Evolutionary conservation across 2,113 vertebrate genomes (phyloP).

Genomic region (Natator depressus): DNA sequence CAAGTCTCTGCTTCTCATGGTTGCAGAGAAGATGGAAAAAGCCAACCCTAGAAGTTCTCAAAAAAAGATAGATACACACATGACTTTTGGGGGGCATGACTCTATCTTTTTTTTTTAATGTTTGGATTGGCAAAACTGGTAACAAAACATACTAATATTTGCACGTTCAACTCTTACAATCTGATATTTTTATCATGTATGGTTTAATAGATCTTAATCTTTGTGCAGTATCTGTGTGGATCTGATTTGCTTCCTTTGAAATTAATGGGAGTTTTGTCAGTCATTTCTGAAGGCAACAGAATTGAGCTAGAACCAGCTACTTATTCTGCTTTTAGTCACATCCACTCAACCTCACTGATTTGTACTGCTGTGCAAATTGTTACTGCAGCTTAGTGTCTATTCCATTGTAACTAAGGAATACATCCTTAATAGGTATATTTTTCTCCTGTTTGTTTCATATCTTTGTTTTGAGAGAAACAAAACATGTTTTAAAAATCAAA

Average conservation of each 20-base stretch:
- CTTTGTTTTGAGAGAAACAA: neutral
- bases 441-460: neutral
- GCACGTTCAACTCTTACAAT: neutral
- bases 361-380: neutral
- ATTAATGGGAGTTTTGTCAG: neutral
- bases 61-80: neutral
- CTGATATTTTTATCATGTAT: neutral
- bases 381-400: neutral
- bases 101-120: neutral
- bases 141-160: neutral
- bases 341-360: neutral
- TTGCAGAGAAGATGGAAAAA: neutral
- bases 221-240: neutral
- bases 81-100: neutral
- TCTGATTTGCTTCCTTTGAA: neutral
- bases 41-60: neutral
- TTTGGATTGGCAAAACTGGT: neutral
- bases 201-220: neutral
- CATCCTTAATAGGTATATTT: neutral
- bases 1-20: neutral
- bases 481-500: neutral
- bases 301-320: neutral
- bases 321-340: neutral
- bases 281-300: neutral
- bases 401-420: neutral